Conservation (phyloP, 2,888 invertebrate genomes). For the Steinernema carpocapsae region DNA sequence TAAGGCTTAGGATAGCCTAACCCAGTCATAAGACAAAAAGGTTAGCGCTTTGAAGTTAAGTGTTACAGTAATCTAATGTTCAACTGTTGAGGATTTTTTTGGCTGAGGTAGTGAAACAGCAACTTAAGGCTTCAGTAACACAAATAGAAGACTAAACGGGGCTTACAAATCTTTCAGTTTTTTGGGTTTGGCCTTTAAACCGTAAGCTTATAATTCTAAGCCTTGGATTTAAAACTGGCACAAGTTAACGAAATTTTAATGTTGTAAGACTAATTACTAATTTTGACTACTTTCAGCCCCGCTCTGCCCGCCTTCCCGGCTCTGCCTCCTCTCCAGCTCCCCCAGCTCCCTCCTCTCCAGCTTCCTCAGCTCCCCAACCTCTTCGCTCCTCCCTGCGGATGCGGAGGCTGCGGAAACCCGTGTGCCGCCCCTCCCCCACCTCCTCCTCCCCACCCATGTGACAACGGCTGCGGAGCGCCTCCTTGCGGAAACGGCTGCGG, state of each 20-base stretch:
- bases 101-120: too few species aligned
- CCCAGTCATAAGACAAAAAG: too few species aligned
- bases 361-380: neutral
- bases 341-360: neutral
- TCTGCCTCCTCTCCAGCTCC: neutral
- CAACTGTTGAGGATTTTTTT: too few species aligned
- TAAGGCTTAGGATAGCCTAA: neutral
- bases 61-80: too few species aligned
- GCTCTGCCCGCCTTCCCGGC: neutral
- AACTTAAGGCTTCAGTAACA: neutral
- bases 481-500: too few species aligned
- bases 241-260: neutral
- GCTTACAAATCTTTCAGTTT: too few species aligned
- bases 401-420: conserved; percentile 19
- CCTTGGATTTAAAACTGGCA: too few species aligned
- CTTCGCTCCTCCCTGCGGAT: conserved; percentile 11
- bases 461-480: neutral
- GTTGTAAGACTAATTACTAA: neutral
- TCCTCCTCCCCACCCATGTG: neutral
- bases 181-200: too few species aligned
- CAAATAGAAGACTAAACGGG: neutral
- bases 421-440: conserved; percentile 8
- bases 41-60: too few species aligned
- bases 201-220: too few species aligned
- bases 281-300: neutral